Base-by-base conservation (phyloP, 2,797 vertebrate genomes). In the Paramormyrops hopkinsi region DNA sequence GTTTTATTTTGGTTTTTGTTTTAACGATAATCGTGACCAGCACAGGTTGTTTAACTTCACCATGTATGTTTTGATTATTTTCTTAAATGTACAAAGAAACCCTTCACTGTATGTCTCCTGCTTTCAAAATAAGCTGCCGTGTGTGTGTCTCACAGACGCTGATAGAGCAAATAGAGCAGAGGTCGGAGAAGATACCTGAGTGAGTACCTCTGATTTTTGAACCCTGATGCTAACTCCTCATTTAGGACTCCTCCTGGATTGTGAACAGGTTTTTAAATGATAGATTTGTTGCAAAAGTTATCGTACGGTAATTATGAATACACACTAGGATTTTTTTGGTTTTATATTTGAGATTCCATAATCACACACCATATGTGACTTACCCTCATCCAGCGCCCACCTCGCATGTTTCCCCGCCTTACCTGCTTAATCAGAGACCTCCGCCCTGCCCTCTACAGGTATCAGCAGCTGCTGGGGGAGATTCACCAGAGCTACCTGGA, bases 401-500 rank as follows among this genome's bases (percentile, higher is more conserved):
- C 11, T 9, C 2, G 2, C 65, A 14, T 73, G 29, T 73, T 37
- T 79, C 37, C 7, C 2, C 0, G 2, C 41, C 41, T 79, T 33
- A 69, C 14, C 33, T 41, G 33, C 14, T 12, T 44, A 79, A 79
- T 6, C 25, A 2, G 25, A 69, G 65, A 73, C 29, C 65, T 73
- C 65, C 4, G 2, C 12, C 44, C 22, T 84, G 19, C 11, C 56
- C 76, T 89, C 76, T 9, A 2, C 92, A 99, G 99, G 94, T 99
- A 99, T 93, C 97, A 97, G 83, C 97, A 98, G 89, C 95, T 99
- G 54, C 94, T 99, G 33, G 97, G 93, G 89, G 98, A 99, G 93
- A 97, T 99, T 91, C 98, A 99, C 93, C 97, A 97, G 19, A 99
- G 98, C 94, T 99, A 99, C 93, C 96, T 98, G 0, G 97, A 98